Conservation (phyloP, 92 coral and sea anemone species). For the Paragorgia papillata region DNA sequence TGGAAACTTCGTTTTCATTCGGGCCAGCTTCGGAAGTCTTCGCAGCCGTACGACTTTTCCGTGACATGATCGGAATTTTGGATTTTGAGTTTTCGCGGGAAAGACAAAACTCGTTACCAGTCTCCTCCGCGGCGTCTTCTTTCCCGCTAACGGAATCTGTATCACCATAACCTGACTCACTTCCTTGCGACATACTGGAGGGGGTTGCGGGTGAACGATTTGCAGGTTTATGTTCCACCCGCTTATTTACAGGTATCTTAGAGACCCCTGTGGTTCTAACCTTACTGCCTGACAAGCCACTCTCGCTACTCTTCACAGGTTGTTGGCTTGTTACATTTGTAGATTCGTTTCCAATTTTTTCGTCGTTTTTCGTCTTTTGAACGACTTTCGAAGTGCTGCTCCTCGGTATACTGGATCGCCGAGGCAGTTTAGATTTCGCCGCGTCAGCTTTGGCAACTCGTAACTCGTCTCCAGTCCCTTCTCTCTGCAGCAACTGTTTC, state of each 20-base stretch:
- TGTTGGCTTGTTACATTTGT: not conserved
- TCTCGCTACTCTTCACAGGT: not conserved
- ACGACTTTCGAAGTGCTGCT: not conserved
- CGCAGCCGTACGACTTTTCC: constrained; percentile 6
- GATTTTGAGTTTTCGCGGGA: constrained; percentile 38
- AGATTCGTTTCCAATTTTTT: not conserved
- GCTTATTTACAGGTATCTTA: not conserved
- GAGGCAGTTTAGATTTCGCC: constrained; percentile 18
- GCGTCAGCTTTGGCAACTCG: constrained; percentile 25
- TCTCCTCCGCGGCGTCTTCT: constrained; percentile 16
- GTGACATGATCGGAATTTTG: constrained; percentile 16
- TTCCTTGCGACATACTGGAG: constrained; percentile 15
- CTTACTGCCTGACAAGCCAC: not conserved
- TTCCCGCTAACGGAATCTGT: constrained; percentile 33
- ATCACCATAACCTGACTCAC: constrained; percentile 26
- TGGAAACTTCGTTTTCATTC: constrained; percentile 7
- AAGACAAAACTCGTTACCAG: constrained; percentile 23
- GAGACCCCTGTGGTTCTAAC: not conserved
- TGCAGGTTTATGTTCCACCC: not conserved
- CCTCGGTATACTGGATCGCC: constrained; percentile 19
- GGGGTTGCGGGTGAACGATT: not conserved
- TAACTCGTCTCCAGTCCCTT: constrained; percentile 43
- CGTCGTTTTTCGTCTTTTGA: constrained; percentile 4
- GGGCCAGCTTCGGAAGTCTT: not conserved
- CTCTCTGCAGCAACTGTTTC: constrained; percentile 20